Percentiles rank a stretch among this genome's conserved stretches.
These are phyloP conservation scores for Arctia plantaginis DNA, from an alignment of 2,888 invertebrate species.

Conservation along the genomic window DNA sequence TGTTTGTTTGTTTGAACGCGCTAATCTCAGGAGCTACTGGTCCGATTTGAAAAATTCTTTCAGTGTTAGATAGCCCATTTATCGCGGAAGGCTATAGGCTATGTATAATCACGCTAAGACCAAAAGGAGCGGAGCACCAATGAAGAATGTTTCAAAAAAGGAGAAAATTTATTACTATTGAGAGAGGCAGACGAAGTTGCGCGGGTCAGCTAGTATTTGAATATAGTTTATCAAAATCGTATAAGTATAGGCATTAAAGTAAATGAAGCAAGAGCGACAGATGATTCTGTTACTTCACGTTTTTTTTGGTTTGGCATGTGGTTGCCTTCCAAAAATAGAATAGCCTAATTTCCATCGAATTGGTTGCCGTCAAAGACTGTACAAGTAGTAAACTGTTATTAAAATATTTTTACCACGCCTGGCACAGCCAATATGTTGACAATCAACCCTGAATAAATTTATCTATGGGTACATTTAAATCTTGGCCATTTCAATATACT, in stretches of 20 bases:
- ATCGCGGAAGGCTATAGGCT: too few relatives aligned
- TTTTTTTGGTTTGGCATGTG: slow-evolving; percentile 13
- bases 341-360: not conserved
- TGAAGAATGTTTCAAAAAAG: too few relatives aligned
- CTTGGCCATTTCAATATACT: not conserved
- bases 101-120: too few relatives aligned
- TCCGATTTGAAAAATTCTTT: too few relatives aligned
- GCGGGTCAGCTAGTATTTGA: too few relatives aligned
- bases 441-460: not conserved
- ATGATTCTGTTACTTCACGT: not conserved
- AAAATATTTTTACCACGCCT: not conserved
- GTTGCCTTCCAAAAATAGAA: slow-evolving; percentile 1
- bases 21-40: too few relatives aligned
- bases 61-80: too few relatives aligned
- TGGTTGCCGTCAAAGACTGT: too few relatives aligned
- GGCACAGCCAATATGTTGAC: not conserved
- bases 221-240: not conserved
- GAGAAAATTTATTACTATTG: too few relatives aligned
- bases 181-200: too few relatives aligned
- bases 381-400: not conserved
- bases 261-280: not conserved
- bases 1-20: too few relatives aligned
- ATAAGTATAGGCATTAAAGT: not conserved
- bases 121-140: too few relatives aligned
- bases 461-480: not conserved